A percentile compares a stretch with the other conserved stretches of the same genome.
Evolutionary conservation across 1,140 invertebrate genomes (phyloP).

Genomic region (Hylaeus anthracinus): DNA sequence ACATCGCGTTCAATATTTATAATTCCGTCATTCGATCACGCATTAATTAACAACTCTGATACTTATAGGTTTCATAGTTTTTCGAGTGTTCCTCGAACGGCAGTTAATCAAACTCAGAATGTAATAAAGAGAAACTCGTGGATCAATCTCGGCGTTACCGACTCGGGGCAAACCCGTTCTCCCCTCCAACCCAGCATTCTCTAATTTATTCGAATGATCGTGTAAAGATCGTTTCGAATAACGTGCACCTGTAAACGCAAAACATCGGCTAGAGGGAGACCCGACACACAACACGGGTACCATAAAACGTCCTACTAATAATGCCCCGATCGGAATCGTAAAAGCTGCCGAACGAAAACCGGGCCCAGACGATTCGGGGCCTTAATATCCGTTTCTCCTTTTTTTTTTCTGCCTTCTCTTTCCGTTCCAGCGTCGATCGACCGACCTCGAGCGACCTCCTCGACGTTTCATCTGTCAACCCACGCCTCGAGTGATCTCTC

Average conservation of each 20-base stretch:
- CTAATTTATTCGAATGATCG: conserved; percentile 66
- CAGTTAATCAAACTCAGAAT: conserved; percentile 35
- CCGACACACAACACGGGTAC: conserved; percentile 46
- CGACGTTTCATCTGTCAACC: conserved; percentile 55
- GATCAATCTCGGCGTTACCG: conserved; percentile 50
- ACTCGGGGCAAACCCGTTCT: conserved; percentile 50
- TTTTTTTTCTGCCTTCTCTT: conserved; percentile 3
- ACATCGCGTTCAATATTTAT: neutral
- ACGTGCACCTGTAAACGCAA: conserved; percentile 60
- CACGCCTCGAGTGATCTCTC: conserved; percentile 54
- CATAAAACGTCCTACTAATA: conserved; percentile 78
- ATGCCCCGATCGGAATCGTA: conserved; percentile 77
- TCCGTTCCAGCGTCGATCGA: conserved; percentile 11
- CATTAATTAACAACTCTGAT: too few species aligned
- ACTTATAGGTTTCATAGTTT: neutral
- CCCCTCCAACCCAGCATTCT: conserved; percentile 12
- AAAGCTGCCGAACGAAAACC: conserved; percentile 72
- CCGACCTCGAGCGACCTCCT: conserved; percentile 48
- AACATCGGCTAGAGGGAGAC: conserved; percentile 35
- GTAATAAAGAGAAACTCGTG: conserved; percentile 57
- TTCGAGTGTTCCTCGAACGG: neutral
- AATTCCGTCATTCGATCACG: neutral
- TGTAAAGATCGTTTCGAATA: conserved; percentile 56
- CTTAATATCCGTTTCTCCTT: conserved; percentile 17
- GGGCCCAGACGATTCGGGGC: conserved; percentile 46